Conservation (phyloP, 92 coral and sea anemone genomes). For the Isaurus tuberculatus region DNA sequence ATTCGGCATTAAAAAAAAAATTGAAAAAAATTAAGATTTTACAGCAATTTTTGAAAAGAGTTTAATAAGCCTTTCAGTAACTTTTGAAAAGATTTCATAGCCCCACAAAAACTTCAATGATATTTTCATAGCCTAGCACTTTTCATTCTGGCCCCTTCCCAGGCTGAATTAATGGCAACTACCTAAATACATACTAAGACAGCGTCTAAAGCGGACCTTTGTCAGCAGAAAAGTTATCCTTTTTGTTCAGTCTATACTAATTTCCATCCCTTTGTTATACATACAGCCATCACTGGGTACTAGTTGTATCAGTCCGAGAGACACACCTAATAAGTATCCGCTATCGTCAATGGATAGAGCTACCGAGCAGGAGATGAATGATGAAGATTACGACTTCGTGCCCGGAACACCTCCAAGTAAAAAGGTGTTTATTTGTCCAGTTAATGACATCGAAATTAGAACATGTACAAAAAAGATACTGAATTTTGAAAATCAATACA, state of each 20-base stretch:
- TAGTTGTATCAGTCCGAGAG: slow-evolving; percentile 67
- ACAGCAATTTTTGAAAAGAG: no score
- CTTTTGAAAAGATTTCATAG: no score
- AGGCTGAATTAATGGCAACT: no score
- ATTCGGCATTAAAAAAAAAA: no score
- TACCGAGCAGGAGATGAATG: slow-evolving; percentile 59
- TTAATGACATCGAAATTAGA: no score
- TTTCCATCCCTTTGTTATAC: not conserved
- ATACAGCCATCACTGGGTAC: slow-evolving; percentile 82
- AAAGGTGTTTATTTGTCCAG: slow-evolving; percentile 90
- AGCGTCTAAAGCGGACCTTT: not conserved
- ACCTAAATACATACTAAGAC: no score
- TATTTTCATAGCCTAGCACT: no score
- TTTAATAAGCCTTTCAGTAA: no score
- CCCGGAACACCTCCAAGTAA: slow-evolving; percentile 97
- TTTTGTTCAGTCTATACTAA: not conserved
- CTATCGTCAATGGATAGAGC: slow-evolving; percentile 17
- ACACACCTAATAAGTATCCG: slow-evolving; percentile 40
- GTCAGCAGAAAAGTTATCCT: not conserved
- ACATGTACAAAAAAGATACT: not conserved
- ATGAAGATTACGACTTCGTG: slow-evolving; percentile 75
- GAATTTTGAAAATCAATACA: not conserved
- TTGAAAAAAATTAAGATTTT: no score
- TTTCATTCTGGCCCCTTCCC: no score
- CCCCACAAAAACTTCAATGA: no score